Evolutionary conservation across 1,140 invertebrate genomes (phyloP).

Genomic region (Vanessa tameamea): DNA sequence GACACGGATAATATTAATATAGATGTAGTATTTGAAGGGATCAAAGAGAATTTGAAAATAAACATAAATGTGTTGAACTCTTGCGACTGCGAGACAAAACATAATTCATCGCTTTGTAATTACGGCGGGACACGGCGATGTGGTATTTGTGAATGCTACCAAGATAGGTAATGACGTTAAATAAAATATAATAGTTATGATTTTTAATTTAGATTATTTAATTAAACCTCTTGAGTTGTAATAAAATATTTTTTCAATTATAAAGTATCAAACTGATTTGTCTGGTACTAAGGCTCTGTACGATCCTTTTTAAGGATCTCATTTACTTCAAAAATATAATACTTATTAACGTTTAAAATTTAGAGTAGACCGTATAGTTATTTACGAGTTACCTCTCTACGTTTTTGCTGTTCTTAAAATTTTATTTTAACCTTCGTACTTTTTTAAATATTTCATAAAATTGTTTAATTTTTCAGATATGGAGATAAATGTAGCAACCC

Average conservation of each 20-base stretch:
- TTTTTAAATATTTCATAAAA: background rate
- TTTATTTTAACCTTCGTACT: no score
- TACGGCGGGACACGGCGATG: conserved; percentile 82
- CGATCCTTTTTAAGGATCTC: no score
- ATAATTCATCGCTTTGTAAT: conserved; percentile 73
- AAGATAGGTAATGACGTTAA: conserved; percentile 73
- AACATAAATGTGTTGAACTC: conserved; percentile 88
- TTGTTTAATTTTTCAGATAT: conserved; percentile 82
- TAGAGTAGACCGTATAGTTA: background rate
- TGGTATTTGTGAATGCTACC: conserved; percentile 87
- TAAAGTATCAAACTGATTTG: no score
- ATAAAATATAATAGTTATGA: no score
- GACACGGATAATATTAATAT: conserved; percentile 36
- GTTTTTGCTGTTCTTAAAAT: no score
- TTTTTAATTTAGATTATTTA: no score
- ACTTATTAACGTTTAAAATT: background rate
- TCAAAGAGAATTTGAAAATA: conserved; percentile 87
- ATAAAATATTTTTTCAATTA: no score
- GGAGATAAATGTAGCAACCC: conserved; percentile 66
- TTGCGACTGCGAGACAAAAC: conserved; percentile 81
- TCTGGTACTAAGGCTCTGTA: no score
- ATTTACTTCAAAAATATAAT: no score
- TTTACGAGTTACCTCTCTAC: no score
- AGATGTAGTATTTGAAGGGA: conserved; percentile 78
- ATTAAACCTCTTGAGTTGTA: no score